phyloP scores from a whole-genome alignment of 1,140 invertebrate genomes.

The Cherax quadricarinatus region DNA sequence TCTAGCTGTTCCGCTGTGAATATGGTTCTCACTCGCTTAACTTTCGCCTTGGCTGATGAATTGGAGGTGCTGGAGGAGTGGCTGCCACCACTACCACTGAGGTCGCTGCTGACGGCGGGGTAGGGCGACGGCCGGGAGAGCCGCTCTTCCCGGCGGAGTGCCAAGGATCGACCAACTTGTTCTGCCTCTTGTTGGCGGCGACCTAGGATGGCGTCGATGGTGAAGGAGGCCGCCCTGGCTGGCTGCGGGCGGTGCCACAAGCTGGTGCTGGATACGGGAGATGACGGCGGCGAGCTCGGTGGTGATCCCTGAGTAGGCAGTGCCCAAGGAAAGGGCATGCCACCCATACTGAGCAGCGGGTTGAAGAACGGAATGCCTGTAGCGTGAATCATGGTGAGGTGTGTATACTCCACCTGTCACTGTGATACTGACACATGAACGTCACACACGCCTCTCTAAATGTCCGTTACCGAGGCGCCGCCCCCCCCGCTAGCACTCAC shows the following conservation, averaged over 20 bases:
- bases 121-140: conserved; percentile 52
- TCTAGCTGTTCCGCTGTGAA: conserved; percentile 99
- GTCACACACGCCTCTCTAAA: conserved; percentile 41
- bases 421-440: conserved; percentile 41
- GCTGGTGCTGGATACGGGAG: conserved; percentile 48
- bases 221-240: conserved; percentile 68
- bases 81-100: conserved; percentile 75
- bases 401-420: conserved; percentile 37
- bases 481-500: conserved; percentile 4
- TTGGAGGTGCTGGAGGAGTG: conserved; percentile 21
- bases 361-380: conserved; percentile 66
- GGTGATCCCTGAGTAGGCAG: conserved; percentile 57
- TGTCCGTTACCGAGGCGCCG: conserved; percentile 54
- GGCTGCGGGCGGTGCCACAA: conserved; percentile 62
- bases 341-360: conserved; percentile 64
- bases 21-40: conserved; percentile 94
- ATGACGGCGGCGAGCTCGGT: conserved; percentile 55
- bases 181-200: conserved; percentile 62
- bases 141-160: conserved; percentile 44
- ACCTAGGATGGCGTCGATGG: conserved; percentile 72
- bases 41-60: conserved; percentile 83
- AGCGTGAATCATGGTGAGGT: conserved; percentile 62
- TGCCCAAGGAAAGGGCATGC: conserved; percentile 65
- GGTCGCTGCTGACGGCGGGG: conserved; percentile 74
- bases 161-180: conserved; percentile 42